Conservation (phyloP, 2,797 vertebrate species). For the Amniataba percoides region DNA sequence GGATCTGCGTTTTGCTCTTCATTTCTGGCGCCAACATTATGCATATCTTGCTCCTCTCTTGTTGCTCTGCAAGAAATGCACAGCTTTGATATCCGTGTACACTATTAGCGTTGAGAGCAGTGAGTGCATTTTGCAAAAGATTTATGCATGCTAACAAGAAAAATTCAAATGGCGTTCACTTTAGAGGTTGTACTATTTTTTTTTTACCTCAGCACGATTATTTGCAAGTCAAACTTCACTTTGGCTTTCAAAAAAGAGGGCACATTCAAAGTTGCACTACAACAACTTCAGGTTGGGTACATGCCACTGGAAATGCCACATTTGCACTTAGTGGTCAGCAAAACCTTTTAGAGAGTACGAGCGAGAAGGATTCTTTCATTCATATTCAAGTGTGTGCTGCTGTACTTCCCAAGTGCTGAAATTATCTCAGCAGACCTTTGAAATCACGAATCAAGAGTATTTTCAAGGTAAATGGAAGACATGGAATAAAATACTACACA, state of each 20-base stretch:
- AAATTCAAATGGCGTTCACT: constrained; percentile 71
- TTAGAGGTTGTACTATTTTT: constrained; percentile 46
- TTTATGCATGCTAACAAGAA: constrained; percentile 70
- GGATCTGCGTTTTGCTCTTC: constrained; percentile 50
- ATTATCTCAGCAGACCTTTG: constrained; percentile 48
- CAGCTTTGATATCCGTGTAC: constrained; percentile 63
- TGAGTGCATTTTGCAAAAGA: constrained; percentile 71
- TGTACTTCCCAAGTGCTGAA: constrained; percentile 25
- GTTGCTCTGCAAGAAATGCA: constrained; percentile 41
- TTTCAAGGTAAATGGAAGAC: constrained; percentile 29
- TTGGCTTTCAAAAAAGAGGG: constrained; percentile 68
- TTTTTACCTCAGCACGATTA: constrained; percentile 46
- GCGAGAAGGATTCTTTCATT: constrained; percentile 49
- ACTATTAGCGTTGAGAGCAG: constrained; percentile 69
- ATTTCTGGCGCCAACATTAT: constrained; percentile 61
- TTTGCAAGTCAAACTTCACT: constrained; percentile 85
- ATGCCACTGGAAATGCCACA: constrained; percentile 54
- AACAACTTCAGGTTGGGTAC: constrained; percentile 48
- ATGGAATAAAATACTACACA: neutral
- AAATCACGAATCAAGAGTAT: constrained; percentile 8
- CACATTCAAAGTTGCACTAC: constrained; percentile 59
- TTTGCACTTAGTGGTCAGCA: constrained; percentile 57
- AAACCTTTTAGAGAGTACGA: constrained; percentile 35
- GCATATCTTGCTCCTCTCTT: constrained; percentile 52
- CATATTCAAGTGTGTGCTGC: constrained; percentile 30